Percentiles rank a stretch among this genome's conserved stretches.
Conservation (phyloP, 1,140 invertebrate genomes). For the Drosophila nigrodunni region DNA sequence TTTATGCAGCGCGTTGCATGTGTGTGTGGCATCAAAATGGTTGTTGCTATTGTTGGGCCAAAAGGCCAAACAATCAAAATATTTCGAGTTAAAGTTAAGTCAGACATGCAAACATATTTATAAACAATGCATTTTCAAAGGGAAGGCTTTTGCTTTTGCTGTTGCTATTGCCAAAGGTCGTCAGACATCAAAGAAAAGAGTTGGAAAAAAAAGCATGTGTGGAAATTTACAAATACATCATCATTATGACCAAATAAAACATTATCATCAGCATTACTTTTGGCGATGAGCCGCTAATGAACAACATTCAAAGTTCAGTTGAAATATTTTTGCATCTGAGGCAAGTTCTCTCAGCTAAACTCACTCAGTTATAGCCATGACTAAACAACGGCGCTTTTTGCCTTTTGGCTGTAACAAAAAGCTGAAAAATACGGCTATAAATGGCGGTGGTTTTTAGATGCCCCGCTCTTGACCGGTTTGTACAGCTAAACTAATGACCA, state of each 20-base stretch:
- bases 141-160: constrained; percentile 44
- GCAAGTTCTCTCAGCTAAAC: neutral
- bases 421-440: constrained; percentile 51
- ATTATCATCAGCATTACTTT: neutral
- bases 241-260: constrained; percentile 1
- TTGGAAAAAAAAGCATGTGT: neutral
- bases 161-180: constrained; percentile 49
- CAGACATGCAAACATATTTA: constrained; percentile 39
- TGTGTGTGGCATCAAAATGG: constrained; percentile 28
- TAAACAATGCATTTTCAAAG: constrained; percentile 67
- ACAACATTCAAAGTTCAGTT: constrained; percentile 48
- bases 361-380: constrained; percentile 35
- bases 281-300: constrained; percentile 53
- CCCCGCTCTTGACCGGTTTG: constrained; percentile 76
- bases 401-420: constrained; percentile 51
- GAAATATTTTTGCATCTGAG: constrained; percentile 43
- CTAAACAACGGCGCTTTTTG: constrained; percentile 61
- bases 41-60: constrained; percentile 3
- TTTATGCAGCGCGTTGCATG: constrained; percentile 45
- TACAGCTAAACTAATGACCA: constrained; percentile 61
- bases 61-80: constrained; percentile 63
- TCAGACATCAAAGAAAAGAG: constrained; percentile 8
- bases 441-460: constrained; percentile 50
- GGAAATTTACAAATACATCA: constrained; percentile 57
- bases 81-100: constrained; percentile 48